Evolutionary conservation across 2,797 vertebrate genomes (phyloP).

Genomic region (Zalophus californianus): DNA sequence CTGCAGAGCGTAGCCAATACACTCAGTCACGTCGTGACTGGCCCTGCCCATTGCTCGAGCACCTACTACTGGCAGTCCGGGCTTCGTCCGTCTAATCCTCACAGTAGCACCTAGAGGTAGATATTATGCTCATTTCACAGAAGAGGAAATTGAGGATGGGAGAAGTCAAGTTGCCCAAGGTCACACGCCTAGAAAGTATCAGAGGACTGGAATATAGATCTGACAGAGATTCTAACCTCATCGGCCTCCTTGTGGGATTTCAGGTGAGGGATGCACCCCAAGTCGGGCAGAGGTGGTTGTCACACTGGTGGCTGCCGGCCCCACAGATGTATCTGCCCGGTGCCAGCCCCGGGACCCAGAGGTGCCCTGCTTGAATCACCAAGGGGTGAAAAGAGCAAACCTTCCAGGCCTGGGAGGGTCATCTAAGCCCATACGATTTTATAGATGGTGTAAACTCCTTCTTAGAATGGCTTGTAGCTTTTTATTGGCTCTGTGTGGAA

Average conservation of each 20-base stretch:
- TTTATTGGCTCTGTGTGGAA: constrained; percentile 3
- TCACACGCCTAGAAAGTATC: background rate
- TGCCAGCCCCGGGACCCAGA: background rate
- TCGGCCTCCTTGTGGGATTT: background rate
- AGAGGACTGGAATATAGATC: background rate
- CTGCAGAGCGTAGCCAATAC: accelerated
- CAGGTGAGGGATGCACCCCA: background rate
- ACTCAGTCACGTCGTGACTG: background rate
- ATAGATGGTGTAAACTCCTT: background rate
- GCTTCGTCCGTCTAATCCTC: background rate
- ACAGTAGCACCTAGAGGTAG: background rate
- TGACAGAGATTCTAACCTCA: background rate
- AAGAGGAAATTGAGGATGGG: background rate
- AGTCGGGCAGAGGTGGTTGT: background rate
- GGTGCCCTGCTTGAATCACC: background rate
- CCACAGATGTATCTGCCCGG: accelerated
- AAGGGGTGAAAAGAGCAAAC: background rate
- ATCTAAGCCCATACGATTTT: background rate
- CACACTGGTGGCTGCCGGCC: background rate
- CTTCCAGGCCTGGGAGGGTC: background rate
- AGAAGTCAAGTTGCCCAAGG: background rate
- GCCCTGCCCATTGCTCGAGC: background rate
- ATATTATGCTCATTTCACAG: background rate
- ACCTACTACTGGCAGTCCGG: background rate
- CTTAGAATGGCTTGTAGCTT: background rate